A percentile compares a stretch with the other conserved stretches of the same genome.
These are phyloP conservation scores for Lucifuga dentata DNA, from an alignment of 2,113 vertebrate species.

Conservation along the genomic window DNA sequence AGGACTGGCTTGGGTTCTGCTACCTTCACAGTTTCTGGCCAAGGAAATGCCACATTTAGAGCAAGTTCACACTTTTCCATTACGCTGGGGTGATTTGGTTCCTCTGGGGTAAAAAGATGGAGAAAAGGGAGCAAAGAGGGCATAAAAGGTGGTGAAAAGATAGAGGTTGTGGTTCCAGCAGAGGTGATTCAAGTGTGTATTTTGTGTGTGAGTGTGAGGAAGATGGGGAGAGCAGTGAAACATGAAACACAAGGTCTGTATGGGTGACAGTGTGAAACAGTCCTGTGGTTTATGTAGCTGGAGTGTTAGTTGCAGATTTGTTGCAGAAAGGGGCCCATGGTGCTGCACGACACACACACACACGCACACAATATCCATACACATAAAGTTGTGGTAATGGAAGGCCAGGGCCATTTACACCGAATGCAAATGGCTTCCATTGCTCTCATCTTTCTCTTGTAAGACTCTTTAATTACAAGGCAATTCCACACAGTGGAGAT, in stretches of 20 bases:
- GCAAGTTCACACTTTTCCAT: slow-evolving; percentile 77
- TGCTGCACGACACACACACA: slow-evolving; percentile 48
- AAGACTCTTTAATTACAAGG: slow-evolving; percentile 78
- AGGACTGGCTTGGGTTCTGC: slow-evolving; percentile 69
- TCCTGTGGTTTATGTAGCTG: no score
- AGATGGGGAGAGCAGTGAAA: no score
- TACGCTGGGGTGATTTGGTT: slow-evolving; percentile 58
- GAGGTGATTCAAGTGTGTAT: neutral
- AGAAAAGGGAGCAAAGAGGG: slow-evolving; percentile 45
- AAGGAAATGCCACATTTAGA: slow-evolving; percentile 71
- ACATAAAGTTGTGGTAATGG: slow-evolving; percentile 17
- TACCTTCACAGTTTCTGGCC: slow-evolving; percentile 74
- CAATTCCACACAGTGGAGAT: slow-evolving; percentile 59
- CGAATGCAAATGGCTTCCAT: slow-evolving; percentile 73
- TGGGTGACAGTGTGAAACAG: no score
- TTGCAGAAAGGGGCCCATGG: no score
- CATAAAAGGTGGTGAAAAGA: slow-evolving; percentile 38
- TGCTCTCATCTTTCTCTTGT: slow-evolving; percentile 23
- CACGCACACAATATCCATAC: neutral
- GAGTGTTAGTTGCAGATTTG: no score
- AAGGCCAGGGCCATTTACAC: slow-evolving; percentile 27
- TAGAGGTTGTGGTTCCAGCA: slow-evolving; percentile 45
- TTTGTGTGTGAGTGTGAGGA: no score
- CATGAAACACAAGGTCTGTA: no score
- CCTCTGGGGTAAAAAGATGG: slow-evolving; percentile 56